Base-by-base conservation (phyloP, 1,140 invertebrate species). In the Diplogasteroides magnus region DNA sequence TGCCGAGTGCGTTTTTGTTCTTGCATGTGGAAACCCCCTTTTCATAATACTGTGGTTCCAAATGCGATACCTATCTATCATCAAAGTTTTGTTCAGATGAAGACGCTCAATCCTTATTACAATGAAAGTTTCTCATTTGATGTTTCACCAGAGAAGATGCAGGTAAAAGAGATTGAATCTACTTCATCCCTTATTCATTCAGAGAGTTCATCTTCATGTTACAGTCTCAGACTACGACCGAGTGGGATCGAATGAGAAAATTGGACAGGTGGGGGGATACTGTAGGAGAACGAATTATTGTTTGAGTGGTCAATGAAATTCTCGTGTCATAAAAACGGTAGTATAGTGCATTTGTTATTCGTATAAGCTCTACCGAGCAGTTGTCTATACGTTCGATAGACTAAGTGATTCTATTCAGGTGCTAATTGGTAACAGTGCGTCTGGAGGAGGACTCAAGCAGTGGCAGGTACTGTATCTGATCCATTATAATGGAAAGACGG, bases 211-310 rank as follows among this genome's bases (percentile, higher is more conserved):
- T 72, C 68, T 81, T 15, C 80, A 82, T 32, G 72, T 81, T 2
- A 81, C 77, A 48, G 74, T 77, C 31, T 75, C 68, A 59, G 76
- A 75, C 72, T 83, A 48, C 79, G 93, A 96, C 84, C 91, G 91
- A 80, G 91, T 93, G 75, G 90, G 91, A 11, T 88, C 89, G 25
- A 92, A 93, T 81, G 91, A 93, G 80, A 83, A 91, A 66, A 91
- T 93, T 86, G 91, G 91, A 32, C 70, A 72, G 70, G 70, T 72
- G n/a, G n/a, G n/a, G n/a, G n/a, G n/a, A n/a, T n/a, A n/a, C n/a
- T n/a, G n/a, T n/a, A n/a, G n/a, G n/a, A n/a, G n/a, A n/a, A 11
- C 37, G 37, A 48, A 48, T 48, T 48, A 48, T 48, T 6, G 19
- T 48, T 19, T 19, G 19, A 6, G 37, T 48, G 19, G 6, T 48